A percentile compares a stretch with the other conserved stretches of the same genome.
Evolutionary conservation across 1,140 invertebrate genomes (phyloP).

Genomic region (Platyscapa corneri): DNA sequence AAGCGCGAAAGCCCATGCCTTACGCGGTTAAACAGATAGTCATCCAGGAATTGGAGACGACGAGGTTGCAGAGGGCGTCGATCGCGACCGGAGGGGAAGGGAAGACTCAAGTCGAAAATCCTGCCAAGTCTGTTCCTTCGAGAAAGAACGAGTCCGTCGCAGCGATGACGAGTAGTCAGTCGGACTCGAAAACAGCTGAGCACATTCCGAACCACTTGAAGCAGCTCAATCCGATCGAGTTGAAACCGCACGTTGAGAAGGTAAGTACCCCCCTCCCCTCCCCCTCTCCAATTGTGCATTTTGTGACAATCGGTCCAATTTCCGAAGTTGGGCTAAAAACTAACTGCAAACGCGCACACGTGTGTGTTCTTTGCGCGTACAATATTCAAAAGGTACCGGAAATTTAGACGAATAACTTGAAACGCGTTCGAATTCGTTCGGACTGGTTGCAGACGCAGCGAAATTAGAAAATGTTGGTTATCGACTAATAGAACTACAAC

Average conservation of each 20-base stretch:
- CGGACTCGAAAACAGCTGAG: neutral
- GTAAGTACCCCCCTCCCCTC: constrained; percentile 62
- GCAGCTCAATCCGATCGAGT: constrained; percentile 77
- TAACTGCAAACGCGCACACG: too few relatives aligned
- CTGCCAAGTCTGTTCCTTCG: neutral
- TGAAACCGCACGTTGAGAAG: constrained; percentile 64
- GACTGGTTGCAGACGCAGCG: too few relatives aligned
- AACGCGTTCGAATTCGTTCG: too few relatives aligned
- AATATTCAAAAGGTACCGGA: too few relatives aligned
- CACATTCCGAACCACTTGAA: constrained; percentile 80
- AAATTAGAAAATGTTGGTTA: too few relatives aligned
- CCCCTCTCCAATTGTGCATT: too few relatives aligned
- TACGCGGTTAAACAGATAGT: constrained; percentile 87
- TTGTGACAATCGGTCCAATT: too few relatives aligned
- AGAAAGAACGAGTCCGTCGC: neutral
- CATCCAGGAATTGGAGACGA: constrained; percentile 83
- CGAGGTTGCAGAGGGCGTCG: constrained; percentile 79
- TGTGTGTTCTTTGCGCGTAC: too few relatives aligned
- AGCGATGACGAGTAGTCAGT: neutral
- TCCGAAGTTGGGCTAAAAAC: too few relatives aligned
- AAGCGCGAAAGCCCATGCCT: constrained; percentile 66
- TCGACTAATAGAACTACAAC: too few relatives aligned
- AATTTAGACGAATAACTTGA: too few relatives aligned
- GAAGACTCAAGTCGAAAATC: too few relatives aligned
- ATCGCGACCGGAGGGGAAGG: constrained; percentile 61